These are phyloP conservation scores for Megalurothrips usitatus DNA, from an alignment of 2,888 invertebrate genomes.

Conservation along the genomic window DNA sequence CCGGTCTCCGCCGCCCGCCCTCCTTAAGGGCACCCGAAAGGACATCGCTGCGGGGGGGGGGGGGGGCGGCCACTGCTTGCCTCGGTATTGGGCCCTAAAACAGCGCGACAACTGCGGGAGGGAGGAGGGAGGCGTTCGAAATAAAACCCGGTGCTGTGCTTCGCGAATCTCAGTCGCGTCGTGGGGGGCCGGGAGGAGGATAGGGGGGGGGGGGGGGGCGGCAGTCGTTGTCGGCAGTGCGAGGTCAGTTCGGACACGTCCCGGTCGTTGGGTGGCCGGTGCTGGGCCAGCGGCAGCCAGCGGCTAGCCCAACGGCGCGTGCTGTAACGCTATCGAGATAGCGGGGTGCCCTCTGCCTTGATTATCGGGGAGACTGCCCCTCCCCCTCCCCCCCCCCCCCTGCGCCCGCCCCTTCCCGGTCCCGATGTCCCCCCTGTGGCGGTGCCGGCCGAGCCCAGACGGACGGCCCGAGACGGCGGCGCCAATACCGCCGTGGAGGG, in stretches of 20 bases:
- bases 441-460: slow-evolving; percentile 29
- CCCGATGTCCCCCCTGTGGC: slow-evolving; percentile 38
- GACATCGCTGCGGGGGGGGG: too few relatives aligned
- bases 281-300: neutral
- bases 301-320: slow-evolving; percentile 7
- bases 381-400: neutral
- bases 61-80: too few relatives aligned
- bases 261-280: too few relatives aligned
- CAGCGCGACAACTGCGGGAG: neutral
- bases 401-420: neutral
- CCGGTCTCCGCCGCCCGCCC: too few relatives aligned
- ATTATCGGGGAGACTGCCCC: neutral
- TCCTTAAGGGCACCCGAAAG: too few relatives aligned
- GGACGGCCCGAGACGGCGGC: slow-evolving; percentile 34
- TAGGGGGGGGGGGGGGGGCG: neutral
- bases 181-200: neutral
- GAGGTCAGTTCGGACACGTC: neutral
- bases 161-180: neutral
- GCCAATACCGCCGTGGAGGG: slow-evolving; percentile 25
- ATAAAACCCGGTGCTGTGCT: neutral
- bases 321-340: neutral
- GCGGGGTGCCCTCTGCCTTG: neutral
- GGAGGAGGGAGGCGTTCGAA: neutral
- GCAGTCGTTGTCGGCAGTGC: neutral
- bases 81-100: too few relatives aligned